Evolutionary conservation across 2,888 invertebrate genomes (phyloP).

Genomic region (Pachycephus smyrnensis): DNA sequence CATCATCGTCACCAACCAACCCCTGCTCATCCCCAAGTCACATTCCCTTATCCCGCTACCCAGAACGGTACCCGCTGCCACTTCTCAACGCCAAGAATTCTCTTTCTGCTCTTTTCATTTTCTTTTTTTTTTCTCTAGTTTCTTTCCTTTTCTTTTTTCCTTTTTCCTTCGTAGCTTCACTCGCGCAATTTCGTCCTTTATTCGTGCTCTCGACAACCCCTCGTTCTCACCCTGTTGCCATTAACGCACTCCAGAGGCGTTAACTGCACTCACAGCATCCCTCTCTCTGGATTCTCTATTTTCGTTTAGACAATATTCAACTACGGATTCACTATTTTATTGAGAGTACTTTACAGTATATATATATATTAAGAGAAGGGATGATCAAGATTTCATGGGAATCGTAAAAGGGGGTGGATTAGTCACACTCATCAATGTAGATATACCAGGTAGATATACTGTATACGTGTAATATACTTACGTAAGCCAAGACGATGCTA

Average conservation of each 20-base stretch:
- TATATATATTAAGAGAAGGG: too few relatives aligned
- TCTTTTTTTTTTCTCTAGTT: background rate
- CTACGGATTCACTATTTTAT: too few relatives aligned
- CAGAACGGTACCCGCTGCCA: too few relatives aligned
- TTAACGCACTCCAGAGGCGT: too few relatives aligned
- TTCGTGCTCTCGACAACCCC: background rate
- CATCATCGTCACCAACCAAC: too few relatives aligned
- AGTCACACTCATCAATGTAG: background rate
- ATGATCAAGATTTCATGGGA: background rate
- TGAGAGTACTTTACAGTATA: too few relatives aligned
- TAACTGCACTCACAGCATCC: too few relatives aligned
- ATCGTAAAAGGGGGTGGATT: background rate
- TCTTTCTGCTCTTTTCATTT: background rate
- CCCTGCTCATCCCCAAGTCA: too few relatives aligned
- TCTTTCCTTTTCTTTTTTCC: background rate
- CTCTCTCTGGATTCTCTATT: too few relatives aligned
- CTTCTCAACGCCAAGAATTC: too few relatives aligned
- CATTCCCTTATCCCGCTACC: background rate
- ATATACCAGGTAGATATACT: too few relatives aligned
- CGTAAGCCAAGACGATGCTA: background rate
- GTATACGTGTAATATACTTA: background rate
- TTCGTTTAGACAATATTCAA: too few relatives aligned
- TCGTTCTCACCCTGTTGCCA: background rate
- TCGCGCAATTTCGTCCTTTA: constrained; percentile 9
- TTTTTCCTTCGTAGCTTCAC: background rate